Base-by-base conservation (phyloP, 2,797 vertebrate genomes). In the Natrix natrix region DNA sequence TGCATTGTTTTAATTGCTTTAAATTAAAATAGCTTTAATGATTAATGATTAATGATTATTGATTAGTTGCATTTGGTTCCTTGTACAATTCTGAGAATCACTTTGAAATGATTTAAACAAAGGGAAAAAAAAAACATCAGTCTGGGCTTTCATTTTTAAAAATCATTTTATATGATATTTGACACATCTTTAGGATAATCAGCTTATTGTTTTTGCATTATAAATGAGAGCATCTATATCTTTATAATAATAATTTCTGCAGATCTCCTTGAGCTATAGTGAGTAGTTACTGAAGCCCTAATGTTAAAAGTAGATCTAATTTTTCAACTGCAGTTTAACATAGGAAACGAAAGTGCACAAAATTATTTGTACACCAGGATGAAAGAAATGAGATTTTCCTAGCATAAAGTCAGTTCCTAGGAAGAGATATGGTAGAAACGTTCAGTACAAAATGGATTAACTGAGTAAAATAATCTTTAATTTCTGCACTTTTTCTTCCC, bases 381-480 rank as follows among this genome's bases (percentile, higher is more conserved):
- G 59, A 94, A 95, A 94, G 92, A 26, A 92, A 4, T 13, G 5
- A 90, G 90, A 90, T 90, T 95, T 95, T 96, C 94, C 55, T 89
- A 93, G 13, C n/a, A 94, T 20, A 91, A 95, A 95, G 2, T 69
- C 28, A 0, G 92, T 94, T 95, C 91, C 89, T 96, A 91, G 87
- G 32, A 96, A 95, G 93, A 88, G 89, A 91, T 88, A 24, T 94
- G 11, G 43, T 88, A 93, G 87, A 93, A 91, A 95, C 93, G 92
- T 95, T 92, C 91, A 94, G 88, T 43, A 96, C 24, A 93, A 94
- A 95, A 96, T 63, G 0, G 22, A 93, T 37, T 93, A 93, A 94
- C 5, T 59, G 26, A 92, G 78, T 87, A 92, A 96, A 95, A 92
- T 32, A 91, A 0, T 61, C 95, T 96, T 95, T 94, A 94, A 91